phyloP scores from a whole-genome alignment of 2,888 invertebrate genomes.

The Netelia inedita region DNA sequence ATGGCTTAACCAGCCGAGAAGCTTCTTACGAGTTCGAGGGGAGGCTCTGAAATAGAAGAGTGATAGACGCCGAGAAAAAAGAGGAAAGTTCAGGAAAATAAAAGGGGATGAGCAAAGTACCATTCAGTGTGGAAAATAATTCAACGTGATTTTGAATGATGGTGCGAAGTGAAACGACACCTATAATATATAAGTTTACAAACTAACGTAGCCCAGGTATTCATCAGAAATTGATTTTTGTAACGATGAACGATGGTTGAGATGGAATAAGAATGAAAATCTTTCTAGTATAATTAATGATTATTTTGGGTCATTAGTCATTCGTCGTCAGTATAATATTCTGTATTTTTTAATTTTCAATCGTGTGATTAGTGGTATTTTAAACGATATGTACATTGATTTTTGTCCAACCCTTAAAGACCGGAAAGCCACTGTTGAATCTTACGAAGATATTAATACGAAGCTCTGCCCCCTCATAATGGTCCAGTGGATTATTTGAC shows the following conservation, averaged over 20 bases:
- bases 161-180: not conserved
- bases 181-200: too few relatives aligned
- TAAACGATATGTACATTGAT: not conserved
- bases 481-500: conserved; percentile 20
- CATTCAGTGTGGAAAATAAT: not conserved
- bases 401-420: not conserved
- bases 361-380: not conserved
- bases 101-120: not conserved
- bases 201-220: too few relatives aligned
- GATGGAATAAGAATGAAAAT: not conserved
- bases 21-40: not conserved
- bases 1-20: conserved; percentile 5
- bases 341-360: not conserved
- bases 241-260: not conserved
- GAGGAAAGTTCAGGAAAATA: not conserved
- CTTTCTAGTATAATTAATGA: not conserved
- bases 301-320: too few relatives aligned
- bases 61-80: not conserved
- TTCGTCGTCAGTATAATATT: not conserved
- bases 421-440: not conserved
- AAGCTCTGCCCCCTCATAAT: conserved; percentile 32
- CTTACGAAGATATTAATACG: conserved; percentile 36
- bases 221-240: not conserved
- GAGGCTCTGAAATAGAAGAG: not conserved
- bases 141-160: not conserved